Evolutionary conservation across 2,888 invertebrate genomes (phyloP), one percentile per base, ranked within the genome.

Genomic region (Anaspis maculata): DNA sequence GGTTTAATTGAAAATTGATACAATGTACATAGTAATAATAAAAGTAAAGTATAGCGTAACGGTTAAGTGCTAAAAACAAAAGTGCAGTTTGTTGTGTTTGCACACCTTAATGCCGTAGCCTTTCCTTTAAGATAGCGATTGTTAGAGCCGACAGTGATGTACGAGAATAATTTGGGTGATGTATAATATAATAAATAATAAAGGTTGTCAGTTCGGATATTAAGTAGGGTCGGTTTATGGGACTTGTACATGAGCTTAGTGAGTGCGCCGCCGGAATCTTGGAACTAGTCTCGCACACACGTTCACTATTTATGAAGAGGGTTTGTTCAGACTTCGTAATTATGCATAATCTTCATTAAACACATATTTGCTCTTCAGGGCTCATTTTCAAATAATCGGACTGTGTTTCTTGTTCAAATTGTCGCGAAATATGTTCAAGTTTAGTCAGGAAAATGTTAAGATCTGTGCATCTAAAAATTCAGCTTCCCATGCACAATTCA

Each of bases 151-250:
- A 51, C 52, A 54, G 42, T 52, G 53, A 54, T 54, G 46, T 51
- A 54, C 46, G 46, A 45, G 48, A 54, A 52, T 51, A 50, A 52
- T 53, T 52, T 51, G 41, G 46, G 41, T 55, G 51, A 52, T 53
- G 49, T 54, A 55, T 55, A 51, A 52, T 52, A 49, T 51, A 54
- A 54, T 54, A 54, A 52, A 55, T 55, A 52, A 52, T 49, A 52
- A 54, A 49, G 50, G 49, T 51, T 53, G 53, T 52, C 51, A 52
- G 50, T 52, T 52, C 47, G 46, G 50, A 52, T 52, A 53, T 52
- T 53, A 52, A 52, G 41, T 49, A 50, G 46, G 41, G 43, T 46
- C 37, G 47, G 43, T 44, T 44, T 39, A 44, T 46, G 32, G 42
- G 34, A 40, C 39, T 35, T 42, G 42, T 40, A 37, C 37, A 42